These are phyloP conservation scores for Torymus aiolomorphi DNA, from an alignment of 2,888 invertebrate species.

Conservation along the genomic window DNA sequence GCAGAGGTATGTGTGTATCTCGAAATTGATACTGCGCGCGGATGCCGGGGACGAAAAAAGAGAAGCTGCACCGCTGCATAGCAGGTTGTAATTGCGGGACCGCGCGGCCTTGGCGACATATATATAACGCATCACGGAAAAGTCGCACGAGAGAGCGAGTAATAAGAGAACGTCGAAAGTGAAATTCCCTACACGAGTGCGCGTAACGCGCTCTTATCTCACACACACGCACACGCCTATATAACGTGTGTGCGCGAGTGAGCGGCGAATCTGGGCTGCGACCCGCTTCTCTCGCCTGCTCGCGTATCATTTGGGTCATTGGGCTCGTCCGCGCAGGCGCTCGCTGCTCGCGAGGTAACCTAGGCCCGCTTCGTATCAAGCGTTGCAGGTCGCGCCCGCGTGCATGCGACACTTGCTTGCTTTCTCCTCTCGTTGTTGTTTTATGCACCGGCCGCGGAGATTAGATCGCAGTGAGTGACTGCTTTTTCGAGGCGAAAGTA, in stretches of 20 bases:
- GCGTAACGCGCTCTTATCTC: too few species aligned
- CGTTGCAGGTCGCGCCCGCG: constrained; percentile 38
- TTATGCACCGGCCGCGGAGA: background rate
- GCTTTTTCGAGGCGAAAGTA: constrained; percentile 11
- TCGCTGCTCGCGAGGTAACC: constrained; percentile 32
- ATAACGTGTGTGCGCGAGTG: constrained; percentile 26
- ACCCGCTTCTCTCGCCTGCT: constrained; percentile 63
- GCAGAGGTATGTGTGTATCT: too few species aligned
- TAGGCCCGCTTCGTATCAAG: constrained; percentile 47
- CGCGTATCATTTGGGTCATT: constrained; percentile 70
- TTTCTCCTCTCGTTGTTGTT: constrained; percentile 11
- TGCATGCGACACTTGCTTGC: constrained; percentile 14
- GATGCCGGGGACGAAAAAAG: too few species aligned
- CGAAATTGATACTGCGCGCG: too few species aligned
- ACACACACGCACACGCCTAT: too few species aligned
- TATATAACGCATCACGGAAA: too few species aligned
- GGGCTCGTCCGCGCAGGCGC: constrained; percentile 54
- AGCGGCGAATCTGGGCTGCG: constrained; percentile 67
- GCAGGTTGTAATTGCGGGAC: too few species aligned
- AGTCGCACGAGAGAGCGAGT: too few species aligned
- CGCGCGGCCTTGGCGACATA: too few species aligned
- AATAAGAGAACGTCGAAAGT: too few species aligned
- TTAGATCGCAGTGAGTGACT: background rate
- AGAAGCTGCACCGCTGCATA: too few species aligned
- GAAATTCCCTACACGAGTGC: too few species aligned